These are phyloP conservation scores for Diadema setosum DNA, from an alignment of 35 echinoderm and acorn worm genomes.

Conservation along the genomic window DNA sequence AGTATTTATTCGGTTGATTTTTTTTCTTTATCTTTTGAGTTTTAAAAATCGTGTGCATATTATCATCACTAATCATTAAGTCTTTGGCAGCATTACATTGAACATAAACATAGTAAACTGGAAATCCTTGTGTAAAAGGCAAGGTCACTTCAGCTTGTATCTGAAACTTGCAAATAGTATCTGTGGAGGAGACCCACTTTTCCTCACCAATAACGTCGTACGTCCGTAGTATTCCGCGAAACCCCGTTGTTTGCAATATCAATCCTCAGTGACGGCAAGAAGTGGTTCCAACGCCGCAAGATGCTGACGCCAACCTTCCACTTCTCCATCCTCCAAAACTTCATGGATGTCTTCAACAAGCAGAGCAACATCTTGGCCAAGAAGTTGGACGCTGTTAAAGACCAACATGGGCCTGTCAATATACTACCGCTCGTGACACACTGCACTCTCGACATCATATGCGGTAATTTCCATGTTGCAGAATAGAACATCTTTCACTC, in stretches of 20 bases:
- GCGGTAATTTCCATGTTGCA: conserved; percentile 40
- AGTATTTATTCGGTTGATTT: no score
- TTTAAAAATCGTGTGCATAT: no score
- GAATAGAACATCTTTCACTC: neutral
- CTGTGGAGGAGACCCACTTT: no score
- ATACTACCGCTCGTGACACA: conserved; percentile 71
- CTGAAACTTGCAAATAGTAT: no score
- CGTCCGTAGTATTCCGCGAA: no score
- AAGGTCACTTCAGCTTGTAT: no score
- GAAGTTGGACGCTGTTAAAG: conserved; percentile 14
- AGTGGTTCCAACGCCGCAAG: conserved; percentile 83
- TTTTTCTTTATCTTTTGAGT: no score
- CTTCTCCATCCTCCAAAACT: conserved; percentile 72
- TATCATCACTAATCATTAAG: no score
- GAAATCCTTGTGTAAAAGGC: no score
- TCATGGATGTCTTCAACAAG: conserved; percentile 77
- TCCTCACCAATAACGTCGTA: no score
- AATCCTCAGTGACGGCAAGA: conserved; percentile 46
- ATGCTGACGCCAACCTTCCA: conserved; percentile 85
- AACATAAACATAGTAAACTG: no score
- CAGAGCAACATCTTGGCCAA: conserved; percentile 41
- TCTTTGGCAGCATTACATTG: no score
- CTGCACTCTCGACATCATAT: conserved; percentile 86
- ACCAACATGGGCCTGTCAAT: conserved; percentile 37
- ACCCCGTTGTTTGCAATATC: neutral